These are phyloP conservation scores for Caenorhabditis remanei DNA, from an alignment of 1,140 invertebrate species.

Conservation along the genomic window DNA sequence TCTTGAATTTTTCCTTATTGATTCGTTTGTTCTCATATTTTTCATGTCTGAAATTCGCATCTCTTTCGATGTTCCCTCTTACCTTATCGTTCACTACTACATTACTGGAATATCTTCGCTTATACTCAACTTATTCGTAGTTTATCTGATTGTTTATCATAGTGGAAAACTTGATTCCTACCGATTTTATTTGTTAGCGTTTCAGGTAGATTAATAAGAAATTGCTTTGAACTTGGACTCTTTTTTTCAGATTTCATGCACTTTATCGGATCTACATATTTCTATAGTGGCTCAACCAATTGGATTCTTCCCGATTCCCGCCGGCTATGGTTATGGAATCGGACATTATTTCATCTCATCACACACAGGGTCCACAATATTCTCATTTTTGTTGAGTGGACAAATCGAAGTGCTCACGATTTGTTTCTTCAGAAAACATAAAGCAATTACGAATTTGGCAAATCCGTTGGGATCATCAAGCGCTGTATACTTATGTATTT, in stretches of 20 bases:
- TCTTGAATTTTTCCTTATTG: too few species aligned
- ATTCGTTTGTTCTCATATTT: too few species aligned
- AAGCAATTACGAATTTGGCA: not conserved
- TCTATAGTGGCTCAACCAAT: not conserved
- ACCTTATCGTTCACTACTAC: not conserved
- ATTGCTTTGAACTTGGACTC: not conserved
- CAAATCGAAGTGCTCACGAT: slow-evolving; percentile 13
- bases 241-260: not conserved
- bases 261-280: not conserved
- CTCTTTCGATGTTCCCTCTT: not conserved
- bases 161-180: not conserved
- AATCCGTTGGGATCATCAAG: not conserved
- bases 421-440: not conserved
- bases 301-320: not conserved
- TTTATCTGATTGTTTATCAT: not conserved
- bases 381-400: not conserved
- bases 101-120: not conserved
- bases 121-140: not conserved
- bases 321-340: not conserved
- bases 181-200: not conserved
- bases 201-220: not conserved
- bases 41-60: not conserved
- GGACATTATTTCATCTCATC: too few species aligned
- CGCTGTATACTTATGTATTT: not conserved
- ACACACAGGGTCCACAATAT: not conserved